Base-by-base conservation (phyloP, 2,113 vertebrate species). In the Australoheros scitulus region DNA sequence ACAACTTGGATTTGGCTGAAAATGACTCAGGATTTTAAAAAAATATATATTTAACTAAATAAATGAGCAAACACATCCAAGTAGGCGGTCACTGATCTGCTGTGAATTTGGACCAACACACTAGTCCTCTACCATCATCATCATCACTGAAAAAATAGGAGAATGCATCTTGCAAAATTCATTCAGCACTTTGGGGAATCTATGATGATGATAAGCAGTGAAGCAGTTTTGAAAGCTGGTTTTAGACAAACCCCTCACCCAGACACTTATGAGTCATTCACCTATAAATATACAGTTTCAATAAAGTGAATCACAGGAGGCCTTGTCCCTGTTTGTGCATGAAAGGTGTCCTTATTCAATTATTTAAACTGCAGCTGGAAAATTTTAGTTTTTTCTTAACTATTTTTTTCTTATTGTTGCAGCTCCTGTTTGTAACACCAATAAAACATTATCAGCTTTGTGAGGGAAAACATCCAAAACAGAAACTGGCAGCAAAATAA, bases 401-500 rank as follows among this genome's bases (percentile, higher is more conserved):
- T 24, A 3, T n/a, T 79, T 24, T 32, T 41, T 64, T 72, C 36
- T 70, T 61, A 15, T 17, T 63, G 59, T 17, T 79, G 56, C 77
- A 52, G 58, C 20, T 72, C 26, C 8, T 55, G 10, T 70, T 79
- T 77, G 57, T 56, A 77, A 77, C 70, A 56, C 15, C 22, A 36
- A 70, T 81, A 36, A 59, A 60, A 79, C n/a, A 55, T 81, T 68
- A 91, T 86, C 82, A 78, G 79, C 56, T 85, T 83, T 86, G 14
- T 36, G 81, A 70, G 52, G 70, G 26, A 24, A 70, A 82, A 81
- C 82, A 77, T 87, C 56, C 68, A 58, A 79, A 83, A 61, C 60
- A 76, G 34, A 77, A 88, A 64, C 50, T 82, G 87, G 82, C 89
- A 80, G 65, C 43, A 56, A 85, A 83, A 77, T 81, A n/a, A 59